Conservation (phyloP, 2,888 invertebrate species). For the Chrysopilus asiliformis region DNA sequence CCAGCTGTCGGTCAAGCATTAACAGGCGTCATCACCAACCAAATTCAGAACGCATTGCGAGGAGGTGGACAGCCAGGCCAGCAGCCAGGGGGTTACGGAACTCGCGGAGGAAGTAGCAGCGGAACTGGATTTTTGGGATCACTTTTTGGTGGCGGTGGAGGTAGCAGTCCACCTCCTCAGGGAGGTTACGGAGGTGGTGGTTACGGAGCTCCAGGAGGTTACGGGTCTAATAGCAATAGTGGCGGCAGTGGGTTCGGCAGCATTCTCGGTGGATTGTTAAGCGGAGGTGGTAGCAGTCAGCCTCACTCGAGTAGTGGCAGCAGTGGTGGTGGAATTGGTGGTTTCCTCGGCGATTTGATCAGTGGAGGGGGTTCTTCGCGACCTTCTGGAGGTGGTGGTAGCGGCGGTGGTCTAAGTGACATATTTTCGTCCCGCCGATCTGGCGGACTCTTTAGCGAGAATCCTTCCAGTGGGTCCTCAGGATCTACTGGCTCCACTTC, state of each 20-base stretch:
- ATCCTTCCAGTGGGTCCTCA: slow-evolving; percentile 14
- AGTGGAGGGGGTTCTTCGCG: slow-evolving; percentile 5
- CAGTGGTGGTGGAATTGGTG: slow-evolving; percentile 13
- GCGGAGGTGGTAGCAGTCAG: slow-evolving; percentile 4
- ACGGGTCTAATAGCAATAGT: slow-evolving; percentile 5
- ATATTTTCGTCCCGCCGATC: slow-evolving; percentile 29
- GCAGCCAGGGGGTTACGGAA: slow-evolving; percentile 13
- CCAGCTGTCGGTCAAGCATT: slow-evolving; percentile 33
- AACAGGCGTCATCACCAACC: slow-evolving; percentile 32
- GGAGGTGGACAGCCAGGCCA: slow-evolving; percentile 9
- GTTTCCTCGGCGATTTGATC: slow-evolving; percentile 1
- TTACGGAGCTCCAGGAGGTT: background rate
- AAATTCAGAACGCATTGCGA: slow-evolving; percentile 29
- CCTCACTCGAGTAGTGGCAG: slow-evolving; percentile 6
- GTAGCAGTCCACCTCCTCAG: slow-evolving; percentile 1
- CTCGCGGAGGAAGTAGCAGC: slow-evolving; percentile 8
- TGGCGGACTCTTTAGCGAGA: slow-evolving; percentile 34
- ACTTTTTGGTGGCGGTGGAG: slow-evolving; percentile 16
- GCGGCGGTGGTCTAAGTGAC: slow-evolving; percentile 23
- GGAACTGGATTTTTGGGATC: slow-evolving; percentile 16
- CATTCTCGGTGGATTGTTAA: slow-evolving; percentile 2
- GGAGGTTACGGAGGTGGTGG: slow-evolving; percentile 14
- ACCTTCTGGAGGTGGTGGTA: slow-evolving; percentile 4
- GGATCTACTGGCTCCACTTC: slow-evolving; percentile 6
- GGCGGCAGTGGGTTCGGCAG: slow-evolving; percentile 7